Conservation (phyloP, 2,888 invertebrate genomes). For the Fragum sueziense region DNA sequence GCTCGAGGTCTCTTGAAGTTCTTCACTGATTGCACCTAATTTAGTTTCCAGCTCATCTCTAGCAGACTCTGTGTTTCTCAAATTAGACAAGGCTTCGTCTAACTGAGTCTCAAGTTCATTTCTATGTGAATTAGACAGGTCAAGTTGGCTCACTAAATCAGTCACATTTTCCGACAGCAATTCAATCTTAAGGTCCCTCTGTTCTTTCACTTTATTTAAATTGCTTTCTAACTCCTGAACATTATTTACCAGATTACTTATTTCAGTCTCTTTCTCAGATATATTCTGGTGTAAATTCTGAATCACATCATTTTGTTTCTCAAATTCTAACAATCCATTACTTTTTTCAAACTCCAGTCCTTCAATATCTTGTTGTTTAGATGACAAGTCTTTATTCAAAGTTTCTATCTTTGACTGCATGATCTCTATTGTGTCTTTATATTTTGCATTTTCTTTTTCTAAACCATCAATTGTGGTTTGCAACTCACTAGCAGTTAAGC, state of each 20-base stretch:
- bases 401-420: conserved; percentile 34
- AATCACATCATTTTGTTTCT: conserved; percentile 33
- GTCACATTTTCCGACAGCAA: conserved; percentile 51
- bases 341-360: conserved; percentile 38
- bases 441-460: conserved; percentile 34
- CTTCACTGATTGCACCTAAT: conserved; percentile 11
- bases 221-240: conserved; percentile 54
- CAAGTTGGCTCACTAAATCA: conserved; percentile 56
- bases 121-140: conserved; percentile 43
- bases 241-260: conserved; percentile 51
- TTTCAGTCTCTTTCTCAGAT: conserved; percentile 53
- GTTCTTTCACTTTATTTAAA: conserved; percentile 50
- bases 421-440: conserved; percentile 42
- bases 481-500: conserved; percentile 13
- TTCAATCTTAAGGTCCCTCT: conserved; percentile 53
- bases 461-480: neutral
- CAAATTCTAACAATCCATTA: conserved; percentile 49
- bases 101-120: conserved; percentile 47
- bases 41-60: conserved; percentile 51
- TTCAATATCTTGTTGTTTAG: conserved; percentile 46
- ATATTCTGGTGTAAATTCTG: conserved; percentile 29
- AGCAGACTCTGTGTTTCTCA: conserved; percentile 55
- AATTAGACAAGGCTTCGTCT: conserved; percentile 50
- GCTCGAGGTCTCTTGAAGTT: conserved; percentile 29
- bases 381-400: conserved; percentile 28